Conservation (phyloP, 2,797 vertebrate genomes). For the Mycteria americana region DNA sequence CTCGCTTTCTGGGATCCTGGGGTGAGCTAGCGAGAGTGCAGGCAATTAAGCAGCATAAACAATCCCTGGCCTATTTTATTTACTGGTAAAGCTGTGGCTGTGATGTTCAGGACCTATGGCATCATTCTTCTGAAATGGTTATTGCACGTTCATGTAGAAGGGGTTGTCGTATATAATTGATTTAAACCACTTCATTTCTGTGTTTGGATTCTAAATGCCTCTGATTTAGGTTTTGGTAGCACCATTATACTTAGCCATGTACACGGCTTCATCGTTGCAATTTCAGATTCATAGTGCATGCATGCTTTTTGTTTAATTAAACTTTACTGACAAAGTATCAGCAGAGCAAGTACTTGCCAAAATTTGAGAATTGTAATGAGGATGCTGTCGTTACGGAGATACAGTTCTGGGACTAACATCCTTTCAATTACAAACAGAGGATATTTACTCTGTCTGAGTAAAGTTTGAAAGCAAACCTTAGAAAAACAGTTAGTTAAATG, state of each 20-base stretch:
- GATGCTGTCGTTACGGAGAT: neutral
- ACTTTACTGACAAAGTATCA: constrained; percentile 14
- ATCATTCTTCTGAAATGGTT: neutral
- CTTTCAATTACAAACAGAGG: neutral
- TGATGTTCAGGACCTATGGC: neutral
- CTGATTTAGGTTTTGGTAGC: neutral
- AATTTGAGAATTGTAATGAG: neutral
- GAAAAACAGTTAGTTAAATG: neutral
- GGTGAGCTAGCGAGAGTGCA: neutral
- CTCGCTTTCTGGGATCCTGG: neutral
- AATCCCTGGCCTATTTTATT: neutral
- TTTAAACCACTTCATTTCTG: neutral
- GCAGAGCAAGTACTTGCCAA: neutral
- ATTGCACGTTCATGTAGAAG: neutral
- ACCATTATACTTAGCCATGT: rapidly evolving
- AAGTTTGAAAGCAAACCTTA: neutral
- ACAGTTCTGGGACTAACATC: neutral
- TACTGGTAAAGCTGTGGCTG: neutral
- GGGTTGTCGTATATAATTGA: neutral
- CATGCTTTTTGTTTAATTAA: constrained; percentile 24
- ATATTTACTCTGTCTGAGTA: neutral
- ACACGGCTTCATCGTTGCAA: neutral
- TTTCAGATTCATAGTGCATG: neutral
- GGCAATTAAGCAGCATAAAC: neutral
- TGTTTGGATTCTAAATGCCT: neutral